Percentiles rank a stretch among this genome's conserved stretches.
Evolutionary conservation across 2,113 vertebrate genomes (phyloP).

Genomic region (Ophiodon elongatus): DNA sequence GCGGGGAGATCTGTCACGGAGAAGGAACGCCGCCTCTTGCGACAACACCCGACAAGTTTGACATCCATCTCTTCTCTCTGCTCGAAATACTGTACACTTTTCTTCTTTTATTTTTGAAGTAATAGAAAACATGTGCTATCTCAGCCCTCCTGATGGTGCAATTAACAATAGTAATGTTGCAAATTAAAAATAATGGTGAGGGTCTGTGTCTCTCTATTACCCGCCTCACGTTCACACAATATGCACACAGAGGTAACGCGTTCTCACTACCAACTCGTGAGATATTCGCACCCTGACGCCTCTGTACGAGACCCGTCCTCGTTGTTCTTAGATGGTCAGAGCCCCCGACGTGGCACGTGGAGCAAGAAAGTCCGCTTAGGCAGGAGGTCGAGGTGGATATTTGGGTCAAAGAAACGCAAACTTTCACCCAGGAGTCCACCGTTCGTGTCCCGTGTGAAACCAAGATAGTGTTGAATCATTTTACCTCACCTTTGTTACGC

Average conservation of each 20-base stretch:
- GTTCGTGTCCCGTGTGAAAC: background rate
- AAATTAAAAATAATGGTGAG: slow-evolving; percentile 22
- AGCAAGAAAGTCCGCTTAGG: too few relatives aligned
- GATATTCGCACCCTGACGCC: too few relatives aligned
- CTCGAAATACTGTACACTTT: slow-evolving; percentile 4
- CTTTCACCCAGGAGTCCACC: too few relatives aligned
- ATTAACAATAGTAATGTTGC: slow-evolving; percentile 4
- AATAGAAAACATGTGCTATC: background rate
- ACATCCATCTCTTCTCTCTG: slow-evolving; percentile 12
- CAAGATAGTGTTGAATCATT: background rate
- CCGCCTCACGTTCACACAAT: background rate
- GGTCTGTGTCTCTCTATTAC: background rate
- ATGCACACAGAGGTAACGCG: too few relatives aligned
- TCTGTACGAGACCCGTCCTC: too few relatives aligned
- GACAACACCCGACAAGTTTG: slow-evolving; percentile 56
- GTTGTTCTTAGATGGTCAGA: too few relatives aligned
- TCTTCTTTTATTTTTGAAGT: background rate
- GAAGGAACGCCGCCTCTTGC: slow-evolving; percentile 25
- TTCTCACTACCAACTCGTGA: too few relatives aligned
- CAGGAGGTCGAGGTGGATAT: background rate
- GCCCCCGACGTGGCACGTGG: too few relatives aligned
- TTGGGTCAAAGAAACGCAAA: background rate
- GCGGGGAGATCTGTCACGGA: slow-evolving; percentile 46
- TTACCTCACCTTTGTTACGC: background rate
- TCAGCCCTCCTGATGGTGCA: slow-evolving; percentile 22